Evolutionary conservation across 2,888 invertebrate species (phyloP), one percentile per base, ranked within the genome.

Genomic region (Peribatodes rhomboidaria): DNA sequence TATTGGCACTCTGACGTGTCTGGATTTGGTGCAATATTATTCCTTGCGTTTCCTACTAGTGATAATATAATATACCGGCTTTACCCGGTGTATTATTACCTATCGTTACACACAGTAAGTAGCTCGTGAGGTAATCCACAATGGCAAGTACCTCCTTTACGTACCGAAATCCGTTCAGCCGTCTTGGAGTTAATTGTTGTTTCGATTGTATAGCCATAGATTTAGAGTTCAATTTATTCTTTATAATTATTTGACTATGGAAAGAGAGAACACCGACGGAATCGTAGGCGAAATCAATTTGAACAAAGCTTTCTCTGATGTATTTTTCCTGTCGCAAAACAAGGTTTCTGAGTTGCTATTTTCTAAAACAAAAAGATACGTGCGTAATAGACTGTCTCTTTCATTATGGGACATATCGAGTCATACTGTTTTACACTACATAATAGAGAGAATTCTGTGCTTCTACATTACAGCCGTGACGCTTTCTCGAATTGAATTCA

Each of bases 401-500:
- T 8, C 13, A 1, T 37, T 8, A n/a, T 50, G 18, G 33, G 16
- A 47, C 47, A 59, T 11, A 41, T 27, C 39, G 11, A 27, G 50
- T 37, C 16, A 57, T 14, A 31, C 31, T 42, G 44, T 37, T 57
- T 57, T 46, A 53, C 6, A 4, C 27, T 27, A 27, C 27, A 27
- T 27, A 27, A 27, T 27, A 27, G 27, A 27, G 27, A 27, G 27
- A 27, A 27, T 27, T 27, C 27, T 27, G 27, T 27, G 27, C 47
- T 39, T 57, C 63, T 58, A 57, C 53, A 33, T 53, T 53, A 47
- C 46, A 41, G 6, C 46, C 37, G 53, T 57, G 57, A 31, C 52
- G 52, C 57, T 64, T 64, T 64, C 54, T 59, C 54, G 35, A 63
- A 64, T 59, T 64, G 58, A 49, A 64, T 59, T 42, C 63, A 64